Base-by-base conservation (phyloP, 2,888 invertebrate species). In the Dicranocentrus wangi region DNA sequence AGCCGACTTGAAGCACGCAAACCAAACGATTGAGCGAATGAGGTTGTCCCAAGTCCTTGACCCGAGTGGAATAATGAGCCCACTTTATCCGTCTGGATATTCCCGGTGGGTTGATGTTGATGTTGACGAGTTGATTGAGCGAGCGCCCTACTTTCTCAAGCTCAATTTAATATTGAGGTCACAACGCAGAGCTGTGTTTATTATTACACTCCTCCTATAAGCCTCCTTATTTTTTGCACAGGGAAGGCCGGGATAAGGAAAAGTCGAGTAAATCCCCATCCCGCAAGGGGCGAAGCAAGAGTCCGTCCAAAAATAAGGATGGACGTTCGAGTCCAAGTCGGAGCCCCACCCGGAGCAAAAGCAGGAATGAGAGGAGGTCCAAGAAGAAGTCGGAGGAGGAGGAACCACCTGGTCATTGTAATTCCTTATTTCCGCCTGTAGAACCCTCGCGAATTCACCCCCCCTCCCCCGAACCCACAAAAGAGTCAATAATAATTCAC, bases 1-100 rank as follows among this genome's bases (percentile, higher is more conserved):
- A 42, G 87, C 86, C 17, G 87, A 87, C 66, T 81, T 87, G 70
- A 87, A 87, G 78, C 87, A 87, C 76, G 87, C 87, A 55, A 87
- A 87, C 83, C 75, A 86, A 39, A 86, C 87, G 17, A 83, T 87
- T 77, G 87, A 87, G 63, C 84, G 87, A 60, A 82, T 87, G 82
- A 82, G 85, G 65, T 81, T 86, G 42, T 78, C 80, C 15, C 81
- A 81, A 78, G 84, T 86, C 15, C 73, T 85, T 25, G 87, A 86
- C 58, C 73, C 79, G 19, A 58, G 27, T 5, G 76, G 71, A 25
- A 53, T 85, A 21, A 71, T 85, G 55, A 85, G 86, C 15, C 86
- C 87, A 5, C 82, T 87, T 53, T 87, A 85, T 25, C 86, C 87
- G 25, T 85, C 86, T 15, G 87, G 87, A 51, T 85, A 86, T 55